Evolutionary conservation across 2,888 invertebrate species (phyloP), one percentile per base, ranked within the genome.

Genomic region (Chloromyia formosa): DNA sequence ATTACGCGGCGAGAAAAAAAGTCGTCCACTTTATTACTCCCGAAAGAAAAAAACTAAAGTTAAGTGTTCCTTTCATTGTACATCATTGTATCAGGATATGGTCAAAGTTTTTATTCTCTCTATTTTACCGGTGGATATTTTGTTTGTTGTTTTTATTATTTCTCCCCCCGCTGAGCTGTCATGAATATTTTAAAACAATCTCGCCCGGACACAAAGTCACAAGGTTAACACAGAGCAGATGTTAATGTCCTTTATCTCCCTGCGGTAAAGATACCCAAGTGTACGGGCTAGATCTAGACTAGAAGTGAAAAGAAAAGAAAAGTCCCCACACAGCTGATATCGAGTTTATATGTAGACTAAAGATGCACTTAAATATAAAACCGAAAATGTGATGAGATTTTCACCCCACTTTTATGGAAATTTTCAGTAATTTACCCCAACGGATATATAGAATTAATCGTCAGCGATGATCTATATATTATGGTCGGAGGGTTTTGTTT

Each of bases 141-240:
- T 56, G 10, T n/a, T 18, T 56, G 7, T 56, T 56, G 56, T 7
- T 56, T 56, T 56, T 56, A 56, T 56, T 1, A 56, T 56, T 22
- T 35, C 27, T 35, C 27, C 27, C 27, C 27, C 27, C 27, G 27
- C 27, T 35, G 27, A 35, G 27, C 2, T 2, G 27, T 35, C 22
- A 66, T 66, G 49, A 66, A 66, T 66, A 66, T 66, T 66, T 66
- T 23, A 66, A 66, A 66, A 45, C 12, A 49, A 49, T 45, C 27
- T 35, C 27, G 7, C 27, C 27, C 27, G 27, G 7, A 7, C 27
- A 35, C 7, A 35, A 45, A 1, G 20, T 49, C 66, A 66, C 22
- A 40, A 71, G 69, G 71, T 71, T 58, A 35, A 35, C 27, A 4
- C 27, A 35, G 27, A 35, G 16, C 58, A 71, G 58, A 42, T 58